phyloP scores from a whole-genome alignment of 2,888 invertebrate genomes.

The Pachliopta kotzebuea region DNA sequence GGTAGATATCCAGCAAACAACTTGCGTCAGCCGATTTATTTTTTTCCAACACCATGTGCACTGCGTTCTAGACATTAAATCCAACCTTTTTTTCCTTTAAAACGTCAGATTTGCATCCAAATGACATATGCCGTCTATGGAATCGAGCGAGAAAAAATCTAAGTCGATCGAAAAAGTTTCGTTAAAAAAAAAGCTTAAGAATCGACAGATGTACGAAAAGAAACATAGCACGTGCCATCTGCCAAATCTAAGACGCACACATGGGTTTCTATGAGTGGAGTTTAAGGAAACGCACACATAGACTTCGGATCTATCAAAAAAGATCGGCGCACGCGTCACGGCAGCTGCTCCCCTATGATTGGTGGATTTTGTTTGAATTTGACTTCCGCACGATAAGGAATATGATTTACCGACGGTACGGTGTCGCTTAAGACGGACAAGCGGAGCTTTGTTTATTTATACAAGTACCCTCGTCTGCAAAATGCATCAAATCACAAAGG shows the following conservation, averaged over 20 bases:
- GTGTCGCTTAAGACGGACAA: constrained; percentile 41
- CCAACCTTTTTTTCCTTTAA: constrained; percentile 47
- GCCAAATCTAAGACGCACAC: constrained; percentile 73
- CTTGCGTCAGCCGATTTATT: constrained; percentile 69
- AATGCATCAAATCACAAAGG: constrained; percentile 15
- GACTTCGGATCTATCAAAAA: constrained; percentile 61
- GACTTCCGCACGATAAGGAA: constrained; percentile 76
- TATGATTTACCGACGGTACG: constrained; percentile 54
- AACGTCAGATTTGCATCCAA: constrained; percentile 74
- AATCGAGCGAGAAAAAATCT: constrained; percentile 39
- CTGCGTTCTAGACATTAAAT: constrained; percentile 57
- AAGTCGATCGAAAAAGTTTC: constrained; percentile 55
- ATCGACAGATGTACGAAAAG: constrained; percentile 75
- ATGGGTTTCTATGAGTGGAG: constrained; percentile 48
- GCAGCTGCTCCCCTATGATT: constrained; percentile 72
- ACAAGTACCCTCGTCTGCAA: constrained; percentile 37
- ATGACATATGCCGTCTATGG: constrained; percentile 63
- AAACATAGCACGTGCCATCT: constrained; percentile 78
- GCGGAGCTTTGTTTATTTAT: constrained; percentile 49
- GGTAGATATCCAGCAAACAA: constrained; percentile 59
- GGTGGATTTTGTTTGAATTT: constrained; percentile 65
- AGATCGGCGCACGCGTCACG: constrained; percentile 65
- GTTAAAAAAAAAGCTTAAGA: constrained; percentile 59
- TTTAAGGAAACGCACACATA: constrained; percentile 56
- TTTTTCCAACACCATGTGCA: constrained; percentile 73